A percentile compares a stretch with the other conserved stretches of the same genome.
phyloP scores from a whole-genome alignment of 2,888 invertebrate genomes.

The Philhelius pedissequus region DNA sequence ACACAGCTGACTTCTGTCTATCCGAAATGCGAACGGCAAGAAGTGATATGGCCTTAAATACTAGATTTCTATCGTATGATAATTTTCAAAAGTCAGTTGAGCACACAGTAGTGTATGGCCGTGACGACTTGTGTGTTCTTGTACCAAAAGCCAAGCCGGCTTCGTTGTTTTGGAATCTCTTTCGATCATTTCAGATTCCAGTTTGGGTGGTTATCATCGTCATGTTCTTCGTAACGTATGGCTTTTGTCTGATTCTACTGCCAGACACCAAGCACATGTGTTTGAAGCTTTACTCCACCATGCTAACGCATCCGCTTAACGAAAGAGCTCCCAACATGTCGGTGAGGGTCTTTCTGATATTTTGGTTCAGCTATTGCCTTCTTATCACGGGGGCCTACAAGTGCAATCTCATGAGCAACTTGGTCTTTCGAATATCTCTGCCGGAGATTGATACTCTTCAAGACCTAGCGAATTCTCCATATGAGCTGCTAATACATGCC shows the following conservation, averaged over 20 bases:
- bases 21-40: conserved; percentile 71
- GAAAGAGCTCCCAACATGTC: conserved; percentile 65
- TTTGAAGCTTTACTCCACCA: conserved; percentile 72
- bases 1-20: conserved; percentile 72
- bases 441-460: conserved; percentile 75
- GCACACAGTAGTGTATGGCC: conserved; percentile 80
- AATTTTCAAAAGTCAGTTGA: conserved; percentile 80
- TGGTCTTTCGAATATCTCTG: conserved; percentile 74
- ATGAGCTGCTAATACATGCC: conserved; percentile 76
- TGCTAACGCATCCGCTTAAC: conserved; percentile 72
- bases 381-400: conserved; percentile 76
- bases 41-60: conserved; percentile 80
- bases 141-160: conserved; percentile 80
- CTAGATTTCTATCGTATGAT: conserved; percentile 80
- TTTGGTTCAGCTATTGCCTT: conserved; percentile 76
- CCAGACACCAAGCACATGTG: conserved; percentile 44
- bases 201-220: conserved; percentile 74
- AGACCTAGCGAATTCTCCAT: conserved; percentile 73
- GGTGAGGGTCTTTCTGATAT: conserved; percentile 73
- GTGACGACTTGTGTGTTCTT: conserved; percentile 81
- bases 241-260: conserved; percentile 69
- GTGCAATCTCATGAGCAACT: conserved; percentile 76
- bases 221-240: conserved; percentile 71
- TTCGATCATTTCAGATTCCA: conserved; percentile 73
- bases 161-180: conserved; percentile 79